Evolutionary conservation across 1,140 invertebrate genomes (phyloP).

Genomic region (Triops cancriformis): DNA sequence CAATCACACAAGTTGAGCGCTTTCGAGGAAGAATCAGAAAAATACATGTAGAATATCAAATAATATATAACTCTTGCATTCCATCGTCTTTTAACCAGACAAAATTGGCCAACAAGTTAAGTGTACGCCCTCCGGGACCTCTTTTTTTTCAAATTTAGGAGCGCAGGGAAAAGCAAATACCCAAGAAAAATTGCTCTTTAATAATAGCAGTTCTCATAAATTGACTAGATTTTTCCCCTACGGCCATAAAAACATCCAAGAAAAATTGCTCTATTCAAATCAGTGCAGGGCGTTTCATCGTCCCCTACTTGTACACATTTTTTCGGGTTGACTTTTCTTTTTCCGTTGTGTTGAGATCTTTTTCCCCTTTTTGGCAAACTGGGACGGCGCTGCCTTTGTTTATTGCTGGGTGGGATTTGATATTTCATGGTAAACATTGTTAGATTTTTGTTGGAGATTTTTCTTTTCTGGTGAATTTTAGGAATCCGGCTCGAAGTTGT

Average conservation of each 20-base stretch:
- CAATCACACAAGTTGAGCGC: slow-evolving; percentile 10
- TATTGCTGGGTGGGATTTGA: neutral
- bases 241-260: neutral
- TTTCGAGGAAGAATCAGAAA: neutral
- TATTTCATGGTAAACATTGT: too few relatives aligned
- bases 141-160: too few relatives aligned
- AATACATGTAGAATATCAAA: slow-evolving; percentile 16
- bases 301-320: neutral
- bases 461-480: neutral
- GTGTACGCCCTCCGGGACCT: neutral
- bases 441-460: neutral
- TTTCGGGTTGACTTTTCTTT: neutral
- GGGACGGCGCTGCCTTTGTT: slow-evolving; percentile 2
- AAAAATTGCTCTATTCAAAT: neutral
- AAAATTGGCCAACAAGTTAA: slow-evolving; percentile 15
- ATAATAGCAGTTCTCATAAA: neutral
- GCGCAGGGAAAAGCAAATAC: too few relatives aligned
- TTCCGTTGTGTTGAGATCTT: neutral
- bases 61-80: slow-evolving; percentile 15
- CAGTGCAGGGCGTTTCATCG: neutral
- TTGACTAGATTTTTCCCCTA: neutral
- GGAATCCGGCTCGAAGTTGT: neutral
- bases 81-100: neutral
- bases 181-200: too few relatives aligned
- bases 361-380: neutral